Percentiles rank a stretch among this genome's conserved stretches.
phyloP scores from a whole-genome alignment of 2,113 vertebrate genomes.

The Myrmecophaga tridactyla region DNA sequence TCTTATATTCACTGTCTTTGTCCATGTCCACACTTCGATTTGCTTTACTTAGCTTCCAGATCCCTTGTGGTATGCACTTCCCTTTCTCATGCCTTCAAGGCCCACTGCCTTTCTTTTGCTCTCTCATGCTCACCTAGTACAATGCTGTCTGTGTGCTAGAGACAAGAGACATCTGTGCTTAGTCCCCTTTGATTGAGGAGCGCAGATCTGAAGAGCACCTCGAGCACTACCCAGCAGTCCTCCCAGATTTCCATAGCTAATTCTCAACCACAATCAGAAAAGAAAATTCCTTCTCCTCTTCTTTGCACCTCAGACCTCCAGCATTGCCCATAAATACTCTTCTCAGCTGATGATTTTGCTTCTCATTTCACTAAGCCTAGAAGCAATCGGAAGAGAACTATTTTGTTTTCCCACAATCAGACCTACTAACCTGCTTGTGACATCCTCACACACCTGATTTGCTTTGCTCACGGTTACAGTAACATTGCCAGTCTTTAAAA shows the following conservation, averaged over 20 bases:
- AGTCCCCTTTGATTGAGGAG: neutral
- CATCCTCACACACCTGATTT: neutral
- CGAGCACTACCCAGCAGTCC: neutral
- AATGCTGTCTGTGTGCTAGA: neutral
- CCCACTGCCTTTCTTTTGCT: neutral
- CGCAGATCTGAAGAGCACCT: neutral
- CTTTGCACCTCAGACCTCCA: neutral
- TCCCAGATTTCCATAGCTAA: neutral
- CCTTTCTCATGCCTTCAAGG: neutral
- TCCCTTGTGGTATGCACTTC: fast-evolving
- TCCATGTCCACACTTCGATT: too few species aligned
- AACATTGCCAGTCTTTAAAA: neutral
- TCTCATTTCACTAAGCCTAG: neutral
- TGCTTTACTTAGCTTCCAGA: neutral
- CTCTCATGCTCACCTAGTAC: neutral
- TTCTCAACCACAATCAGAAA: neutral
- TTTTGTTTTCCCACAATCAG: neutral
- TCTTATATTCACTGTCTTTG: too few species aligned
- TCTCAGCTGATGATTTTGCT: neutral
- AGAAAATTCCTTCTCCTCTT: neutral
- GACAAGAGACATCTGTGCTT: neutral
- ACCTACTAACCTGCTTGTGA: neutral
- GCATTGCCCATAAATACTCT: too few species aligned
- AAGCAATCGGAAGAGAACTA: neutral
- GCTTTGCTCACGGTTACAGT: neutral